Base-by-base conservation (phyloP, 1,140 invertebrate genomes). In the Glossosoma conforme region DNA sequence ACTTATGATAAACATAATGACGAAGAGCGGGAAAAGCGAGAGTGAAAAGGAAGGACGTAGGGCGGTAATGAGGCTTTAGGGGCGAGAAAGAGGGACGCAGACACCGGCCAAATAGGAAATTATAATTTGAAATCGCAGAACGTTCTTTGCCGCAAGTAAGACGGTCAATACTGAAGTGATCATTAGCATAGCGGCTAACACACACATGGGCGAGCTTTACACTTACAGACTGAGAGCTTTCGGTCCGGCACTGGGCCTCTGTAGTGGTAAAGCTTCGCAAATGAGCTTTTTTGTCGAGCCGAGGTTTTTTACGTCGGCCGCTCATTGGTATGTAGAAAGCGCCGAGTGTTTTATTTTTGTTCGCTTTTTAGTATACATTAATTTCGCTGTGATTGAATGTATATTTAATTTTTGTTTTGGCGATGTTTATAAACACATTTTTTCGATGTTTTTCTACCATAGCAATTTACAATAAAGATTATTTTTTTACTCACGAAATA, bases 81-180 rank as follows among this genome's bases (percentile, higher is more conserved):
- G 3, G 28, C n/a, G 17, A 21, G 25, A 19, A 14, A 41, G 25
- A 5, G 44, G 28, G 52, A 52, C 19, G 43, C 33, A 20, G 19
- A 38, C 32, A 33, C 14, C 42, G 36, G 21, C 54, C 25, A 25
- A 38, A 19, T 41, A 47, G 33, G 51, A 53, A 53, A 58, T 58
- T 58, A 58, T 58, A 58, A 58, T 58, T 58, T 58, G 55, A 58
- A 58, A 58, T 58, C 44, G 55, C 45, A 58, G 50, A 58, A 56
- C 21, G 32, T 52, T 43, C 46, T 41, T n/a, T n/a, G n/a, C n/a
- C n/a, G 33, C 43, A 40, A 35, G 21, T 45, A 49, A 42, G 33
- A 50, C 55, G 55, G 55, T 53, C 55, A 58, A 58, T 58, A 58
- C 55, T 56, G 50, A 51, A 58, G 44, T 53, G 51, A 58, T 58